Evolutionary conservation across 1,140 invertebrate genomes (phyloP), one percentile per base, ranked within the genome.

Genomic region (Drosophila pruinosa): DNA sequence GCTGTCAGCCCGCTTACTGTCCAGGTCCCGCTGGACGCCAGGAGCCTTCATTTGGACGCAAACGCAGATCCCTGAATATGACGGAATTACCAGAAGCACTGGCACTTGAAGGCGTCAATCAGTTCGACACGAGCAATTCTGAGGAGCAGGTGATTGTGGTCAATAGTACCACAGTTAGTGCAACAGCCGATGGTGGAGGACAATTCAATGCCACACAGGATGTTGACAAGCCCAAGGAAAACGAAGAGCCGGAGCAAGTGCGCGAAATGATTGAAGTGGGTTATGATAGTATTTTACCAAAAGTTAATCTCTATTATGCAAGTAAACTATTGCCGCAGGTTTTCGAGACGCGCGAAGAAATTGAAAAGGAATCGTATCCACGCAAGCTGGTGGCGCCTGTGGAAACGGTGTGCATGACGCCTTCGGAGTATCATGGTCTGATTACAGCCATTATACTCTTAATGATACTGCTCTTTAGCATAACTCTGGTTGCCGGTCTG

Each of bases 1-100:
- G 96, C 0, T 98, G 97, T 91, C 96, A 97, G 90, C 97, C 97
- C 92, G 96, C 96, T 15, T 97, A 96, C 80, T 97, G 96, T 89
- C 95, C 95, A 1, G 94, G 93, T 5, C 93, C 94, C 15, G 93
- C 94, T 2, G 96, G 95, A 8, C 92, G 96, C 57, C 96, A 95
- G 24, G 96, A 97, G 72, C 95, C 96, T 0, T 97, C 96, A 0
- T 96, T 96, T 75, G 96, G 96, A 1, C 93, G 95, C 15, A 93
- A 94, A 36, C 92, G 94, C 75, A 93, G 95, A 73, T 93, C 94
- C 1, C 78, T 93, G 0, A 94, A 94, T 12, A 21, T 48, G 3
- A 94, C 93, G 2, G 75, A 92, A 8, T 70, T 56, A 0, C 52
- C 68, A 2, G 70, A 82, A 14, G 65, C 81, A 1, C 38, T 67